phyloP scores from a whole-genome alignment of 30 jellyfish, hydroid and myxozoan species.

The Rhopilema esculentum region DNA sequence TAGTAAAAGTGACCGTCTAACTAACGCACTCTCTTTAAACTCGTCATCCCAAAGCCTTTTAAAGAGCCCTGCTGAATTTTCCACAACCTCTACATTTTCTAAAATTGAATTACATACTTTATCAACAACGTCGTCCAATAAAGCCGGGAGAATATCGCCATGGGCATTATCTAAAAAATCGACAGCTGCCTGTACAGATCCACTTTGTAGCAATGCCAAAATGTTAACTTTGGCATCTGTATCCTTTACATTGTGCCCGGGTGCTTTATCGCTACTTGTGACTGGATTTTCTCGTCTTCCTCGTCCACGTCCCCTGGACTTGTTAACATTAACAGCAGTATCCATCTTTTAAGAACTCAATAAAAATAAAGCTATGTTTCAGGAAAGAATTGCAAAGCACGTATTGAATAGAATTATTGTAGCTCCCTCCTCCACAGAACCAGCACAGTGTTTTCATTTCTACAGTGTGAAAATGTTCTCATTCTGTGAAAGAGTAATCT shows the following conservation, averaged over 20 bases:
- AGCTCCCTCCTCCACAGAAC: too few relatives aligned
- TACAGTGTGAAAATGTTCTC: too few relatives aligned
- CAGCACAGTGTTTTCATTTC: too few relatives aligned
- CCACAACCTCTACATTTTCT: slow-evolving; percentile 53
- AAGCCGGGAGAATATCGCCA: not conserved
- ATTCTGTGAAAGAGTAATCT: too few relatives aligned
- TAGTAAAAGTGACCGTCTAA: slow-evolving; percentile 53
- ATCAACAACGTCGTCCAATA: slow-evolving; percentile 21
- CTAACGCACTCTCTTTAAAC: slow-evolving; percentile 8
- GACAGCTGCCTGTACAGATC: slow-evolving; percentile 10
- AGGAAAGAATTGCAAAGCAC: too few relatives aligned
- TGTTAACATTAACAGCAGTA: not conserved
- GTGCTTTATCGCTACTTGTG: not conserved
- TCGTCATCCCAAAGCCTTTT: slow-evolving; percentile 40
- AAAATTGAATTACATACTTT: slow-evolving; percentile 16
- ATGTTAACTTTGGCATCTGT: not conserved
- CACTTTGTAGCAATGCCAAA: slow-evolving; percentile 5
- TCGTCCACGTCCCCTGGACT: slow-evolving; percentile 59
- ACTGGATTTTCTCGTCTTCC: slow-evolving; percentile 30
- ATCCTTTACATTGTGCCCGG: slow-evolving; percentile 12
- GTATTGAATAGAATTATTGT: not conserved
- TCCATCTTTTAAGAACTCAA: not conserved
- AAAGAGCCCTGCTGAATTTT: slow-evolving; percentile 24
- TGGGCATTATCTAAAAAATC: slow-evolving; percentile 25
- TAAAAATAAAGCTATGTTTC: too few relatives aligned